Percentiles rank a stretch among this genome's conserved stretches.
These are phyloP conservation scores for Rhizoglyphus robini DNA, from an alignment of 1,140 invertebrate genomes.

Conservation along the genomic window DNA sequence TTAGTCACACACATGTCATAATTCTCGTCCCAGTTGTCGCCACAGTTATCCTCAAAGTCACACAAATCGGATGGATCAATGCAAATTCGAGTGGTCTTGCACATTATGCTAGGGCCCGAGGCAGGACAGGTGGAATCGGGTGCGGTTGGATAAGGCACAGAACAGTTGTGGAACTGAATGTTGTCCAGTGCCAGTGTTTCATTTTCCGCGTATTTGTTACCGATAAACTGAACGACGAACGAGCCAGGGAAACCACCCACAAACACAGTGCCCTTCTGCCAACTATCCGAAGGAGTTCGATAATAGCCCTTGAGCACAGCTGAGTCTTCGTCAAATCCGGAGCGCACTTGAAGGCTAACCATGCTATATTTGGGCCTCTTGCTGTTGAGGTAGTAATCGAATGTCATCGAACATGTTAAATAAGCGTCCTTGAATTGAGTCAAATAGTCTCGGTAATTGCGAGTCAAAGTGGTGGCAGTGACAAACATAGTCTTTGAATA, in stretches of 20 bases:
- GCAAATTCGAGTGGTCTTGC: neutral
- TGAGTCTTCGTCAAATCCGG: neutral
- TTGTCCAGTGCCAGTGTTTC: slow-evolving; percentile 3
- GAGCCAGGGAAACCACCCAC: neutral
- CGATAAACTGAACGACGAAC: neutral
- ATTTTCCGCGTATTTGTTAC: neutral
- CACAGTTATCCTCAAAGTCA: slow-evolving; percentile 5
- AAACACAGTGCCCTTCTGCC: neutral
- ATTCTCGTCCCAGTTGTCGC: neutral
- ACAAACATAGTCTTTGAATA: neutral
- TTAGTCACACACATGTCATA: neutral
- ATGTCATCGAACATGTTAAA: neutral
- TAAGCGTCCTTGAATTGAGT: slow-evolving; percentile 3
- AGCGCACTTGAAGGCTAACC: neutral
- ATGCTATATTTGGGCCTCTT: neutral
- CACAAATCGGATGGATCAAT: neutral
- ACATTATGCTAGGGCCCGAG: neutral
- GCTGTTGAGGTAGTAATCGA: neutral
- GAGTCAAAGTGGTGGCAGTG: neutral
- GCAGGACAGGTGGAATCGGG: neutral
- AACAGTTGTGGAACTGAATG: slow-evolving; percentile 10
- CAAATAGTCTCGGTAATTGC: neutral
- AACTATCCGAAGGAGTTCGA: neutral
- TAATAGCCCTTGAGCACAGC: neutral
- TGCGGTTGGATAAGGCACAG: neutral